phyloP scores from a whole-genome alignment of 2,113 vertebrate species.

The Fulmarus glacialis region DNA sequence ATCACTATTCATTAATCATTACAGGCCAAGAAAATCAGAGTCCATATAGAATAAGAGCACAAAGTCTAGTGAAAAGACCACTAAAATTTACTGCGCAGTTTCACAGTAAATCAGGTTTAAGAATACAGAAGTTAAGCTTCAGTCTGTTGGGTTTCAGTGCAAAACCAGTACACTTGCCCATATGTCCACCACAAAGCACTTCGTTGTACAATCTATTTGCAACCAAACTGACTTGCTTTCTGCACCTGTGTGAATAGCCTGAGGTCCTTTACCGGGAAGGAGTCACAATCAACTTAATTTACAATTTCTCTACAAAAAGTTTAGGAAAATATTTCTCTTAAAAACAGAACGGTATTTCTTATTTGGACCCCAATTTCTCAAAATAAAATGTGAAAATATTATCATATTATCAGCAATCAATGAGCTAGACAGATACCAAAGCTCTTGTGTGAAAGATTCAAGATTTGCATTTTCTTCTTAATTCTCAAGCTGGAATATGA shows the following conservation, averaged over 20 bases:
- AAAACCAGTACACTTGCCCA: neutral
- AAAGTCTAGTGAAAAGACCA: neutral
- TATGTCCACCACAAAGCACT: neutral
- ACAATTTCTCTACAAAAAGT: neutral
- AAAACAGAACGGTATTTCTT: neutral
- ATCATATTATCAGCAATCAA: neutral
- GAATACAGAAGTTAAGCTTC: neutral
- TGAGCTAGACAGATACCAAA: neutral
- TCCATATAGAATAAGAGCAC: neutral
- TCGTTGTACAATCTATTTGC: neutral
- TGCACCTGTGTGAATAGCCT: neutral
- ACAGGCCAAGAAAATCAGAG: neutral
- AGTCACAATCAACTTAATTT: neutral
- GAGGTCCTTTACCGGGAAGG: neutral
- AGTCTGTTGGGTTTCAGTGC: neutral
- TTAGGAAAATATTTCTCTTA: neutral
- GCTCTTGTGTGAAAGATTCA: neutral
- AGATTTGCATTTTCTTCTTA: neutral
- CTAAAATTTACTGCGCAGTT: neutral
- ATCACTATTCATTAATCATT: no score
- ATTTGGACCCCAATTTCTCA: neutral
- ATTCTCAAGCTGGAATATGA: neutral
- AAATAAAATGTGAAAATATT: neutral
- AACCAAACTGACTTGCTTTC: neutral
- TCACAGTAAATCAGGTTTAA: neutral